Evolutionary conservation across 2,113 vertebrate genomes (phyloP), one percentile per base, ranked within the genome.

Genomic region (Dermatemys mawii): DNA sequence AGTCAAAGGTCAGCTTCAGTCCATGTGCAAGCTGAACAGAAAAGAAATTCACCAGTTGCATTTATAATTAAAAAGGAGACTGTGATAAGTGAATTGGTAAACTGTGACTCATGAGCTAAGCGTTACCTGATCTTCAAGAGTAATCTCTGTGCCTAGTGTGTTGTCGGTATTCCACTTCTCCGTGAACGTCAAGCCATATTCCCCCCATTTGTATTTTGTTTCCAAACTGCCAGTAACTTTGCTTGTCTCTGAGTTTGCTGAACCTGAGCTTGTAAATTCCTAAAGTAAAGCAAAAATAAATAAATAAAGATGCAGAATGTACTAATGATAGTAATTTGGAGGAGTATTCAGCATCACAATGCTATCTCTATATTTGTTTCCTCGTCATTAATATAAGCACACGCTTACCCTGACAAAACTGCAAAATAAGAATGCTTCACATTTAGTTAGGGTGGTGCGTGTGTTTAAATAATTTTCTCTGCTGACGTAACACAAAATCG

Each of bases 91-190:
- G 19, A 57, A 73, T 49, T 4, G 24, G 38, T 9, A 79, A 83
- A 89, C 11, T 83, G 35, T 1, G 7, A 29, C 80, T 51, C 13
- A 53, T 17, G 22, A 41, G 35, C 0, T 27, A 57, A 24, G 60
- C 88, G 27, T 94, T 97, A 99, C 99, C 99, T 99, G 98, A 86
- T 99, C 98, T 93, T 99, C 99, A 49, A 99, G 89, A 22, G 99
- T 99, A 93, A 99, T 99, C 98, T 99, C 99, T 0, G 99, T 99
- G 83, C 99, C 99, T 24, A 99, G 97, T 0, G 99, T 99, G 97
- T 99, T 99, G 97, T 99, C 99, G 0, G 99, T 99, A 98, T 99
- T 99, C 99, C 99, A 99, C 93, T 99, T 99, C 86, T 99, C 99
- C 12, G 98, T 99, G 94, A 99, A 99, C 16, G 99, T 99, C 96